Percentiles rank a stretch among this genome's conserved stretches.
phyloP scores from a whole-genome alignment of 2,113 vertebrate species.

The Cynoglossus semilaevis region DNA sequence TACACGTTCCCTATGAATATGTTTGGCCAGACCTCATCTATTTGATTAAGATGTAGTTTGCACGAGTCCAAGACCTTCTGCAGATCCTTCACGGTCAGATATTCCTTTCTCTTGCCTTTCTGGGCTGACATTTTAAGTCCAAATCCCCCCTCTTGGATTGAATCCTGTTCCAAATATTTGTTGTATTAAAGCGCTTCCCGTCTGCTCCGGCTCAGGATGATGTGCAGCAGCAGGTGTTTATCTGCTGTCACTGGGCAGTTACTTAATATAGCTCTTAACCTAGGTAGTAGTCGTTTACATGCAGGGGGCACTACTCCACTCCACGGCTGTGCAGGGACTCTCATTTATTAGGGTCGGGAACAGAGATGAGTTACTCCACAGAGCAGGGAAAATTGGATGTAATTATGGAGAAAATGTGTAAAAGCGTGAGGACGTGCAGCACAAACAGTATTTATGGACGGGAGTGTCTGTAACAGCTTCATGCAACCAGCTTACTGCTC shows the following conservation, averaged over 20 bases:
- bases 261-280: constrained; percentile 71
- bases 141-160: constrained; percentile 32
- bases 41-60: constrained; percentile 72
- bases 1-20: constrained; percentile 78
- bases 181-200: constrained; percentile 41
- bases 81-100: constrained; percentile 76
- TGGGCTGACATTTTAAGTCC: constrained; percentile 63
- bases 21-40: constrained; percentile 81
- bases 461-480: constrained; percentile 15
- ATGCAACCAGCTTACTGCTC: constrained; percentile 17
- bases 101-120: constrained; percentile 64
- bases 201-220: constrained; percentile 58
- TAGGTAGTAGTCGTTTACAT: constrained; percentile 62
- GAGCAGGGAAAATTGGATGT: constrained; percentile 44
- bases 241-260: constrained; percentile 58
- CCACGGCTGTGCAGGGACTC: constrained; percentile 19
- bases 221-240: constrained; percentile 69
- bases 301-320: constrained; percentile 52
- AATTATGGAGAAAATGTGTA: constrained; percentile 43
- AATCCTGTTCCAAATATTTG: constrained; percentile 51
- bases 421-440: constrained; percentile 18
- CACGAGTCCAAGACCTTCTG: constrained; percentile 80
- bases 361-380: constrained; percentile 44
- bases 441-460: constrained; percentile 16
- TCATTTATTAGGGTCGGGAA: constrained; percentile 47